Evolutionary conservation across 2,888 invertebrate species (phyloP).

Genomic region (Anthoptus insignis): DNA sequence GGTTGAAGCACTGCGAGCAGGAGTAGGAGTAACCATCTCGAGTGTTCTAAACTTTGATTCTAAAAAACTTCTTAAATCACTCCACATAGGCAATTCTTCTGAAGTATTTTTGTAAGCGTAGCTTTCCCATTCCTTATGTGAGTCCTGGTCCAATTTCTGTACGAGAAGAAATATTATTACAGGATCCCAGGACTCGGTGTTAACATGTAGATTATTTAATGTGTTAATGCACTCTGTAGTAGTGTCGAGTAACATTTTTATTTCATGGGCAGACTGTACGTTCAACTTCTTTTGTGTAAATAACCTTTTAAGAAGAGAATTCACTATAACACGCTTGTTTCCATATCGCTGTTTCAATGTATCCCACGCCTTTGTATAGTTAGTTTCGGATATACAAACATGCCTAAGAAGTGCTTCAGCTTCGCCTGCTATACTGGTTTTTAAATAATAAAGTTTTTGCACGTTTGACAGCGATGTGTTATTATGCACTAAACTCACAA

Average conservation of each 20-base stretch:
- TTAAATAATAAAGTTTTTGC: slow-evolving; percentile 38
- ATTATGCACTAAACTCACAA: slow-evolving; percentile 18
- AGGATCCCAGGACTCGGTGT: slow-evolving; percentile 38
- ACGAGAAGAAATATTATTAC: slow-evolving; percentile 38
- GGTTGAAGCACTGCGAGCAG: too few species aligned
- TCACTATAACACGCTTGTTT: slow-evolving; percentile 13
- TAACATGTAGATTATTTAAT: slow-evolving; percentile 35
- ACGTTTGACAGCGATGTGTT: slow-evolving; percentile 23
- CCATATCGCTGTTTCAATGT: slow-evolving; percentile 19
- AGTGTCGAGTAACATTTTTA: slow-evolving; percentile 41
- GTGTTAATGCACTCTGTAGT: slow-evolving; percentile 39
- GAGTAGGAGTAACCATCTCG: slow-evolving; percentile 22
- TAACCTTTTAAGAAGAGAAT: neutral
- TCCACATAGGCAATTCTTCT: slow-evolving; percentile 33
- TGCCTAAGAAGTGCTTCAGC: slow-evolving; percentile 23
- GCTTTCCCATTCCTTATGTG: slow-evolving; percentile 41
- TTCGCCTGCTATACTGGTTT: slow-evolving; percentile 22
- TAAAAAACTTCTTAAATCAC: slow-evolving; percentile 25
- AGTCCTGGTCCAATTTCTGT: slow-evolving; percentile 42
- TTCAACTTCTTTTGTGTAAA: neutral
- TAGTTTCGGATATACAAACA: slow-evolving; percentile 24
- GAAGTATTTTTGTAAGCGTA: slow-evolving; percentile 7
- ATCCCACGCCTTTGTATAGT: slow-evolving; percentile 32
- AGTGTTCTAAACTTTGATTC: slow-evolving; percentile 41
- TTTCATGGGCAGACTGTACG: slow-evolving; percentile 15